These are phyloP conservation scores for Rhagonycha lutea DNA, from an alignment of 2,888 invertebrate genomes.

Conservation along the genomic window DNA sequence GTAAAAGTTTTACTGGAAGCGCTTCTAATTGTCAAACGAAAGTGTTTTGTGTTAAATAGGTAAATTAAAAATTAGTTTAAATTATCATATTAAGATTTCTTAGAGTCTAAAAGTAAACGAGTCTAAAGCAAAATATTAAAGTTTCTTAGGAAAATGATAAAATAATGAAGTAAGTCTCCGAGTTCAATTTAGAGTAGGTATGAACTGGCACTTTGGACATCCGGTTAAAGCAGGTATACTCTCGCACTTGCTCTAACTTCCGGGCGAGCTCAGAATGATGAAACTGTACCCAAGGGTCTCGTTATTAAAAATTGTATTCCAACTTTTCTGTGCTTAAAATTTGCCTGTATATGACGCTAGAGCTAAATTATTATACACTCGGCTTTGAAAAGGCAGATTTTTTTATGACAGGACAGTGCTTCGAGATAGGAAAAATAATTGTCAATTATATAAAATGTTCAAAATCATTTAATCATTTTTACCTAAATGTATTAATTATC, in stretches of 20 bases:
- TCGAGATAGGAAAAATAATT: conserved; percentile 31
- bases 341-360: conserved; percentile 44
- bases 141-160: conserved; percentile 14
- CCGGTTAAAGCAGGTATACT: conserved; percentile 18
- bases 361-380: conserved; percentile 37
- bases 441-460: conserved; percentile 30
- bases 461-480: conserved; percentile 4
- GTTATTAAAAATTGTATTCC: conserved; percentile 52
- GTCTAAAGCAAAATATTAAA: conserved; percentile 1
- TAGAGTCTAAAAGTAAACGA: not conserved
- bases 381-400: conserved; percentile 32
- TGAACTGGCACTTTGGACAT: conserved; percentile 21
- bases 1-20: not conserved
- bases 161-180: conserved; percentile 18
- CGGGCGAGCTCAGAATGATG: conserved; percentile 42
- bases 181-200: conserved; percentile 22
- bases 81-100: not conserved
- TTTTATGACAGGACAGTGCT: conserved; percentile 33
- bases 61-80: not conserved
- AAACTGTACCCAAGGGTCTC: conserved; percentile 48
- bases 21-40: not conserved
- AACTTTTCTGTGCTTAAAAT: conserved; percentile 50
- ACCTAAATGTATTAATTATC: not conserved
- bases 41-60: not conserved
- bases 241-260: conserved; percentile 27